Evolutionary conservation across 2,888 invertebrate genomes (phyloP).

Genomic region (Trisateles emortualis): DNA sequence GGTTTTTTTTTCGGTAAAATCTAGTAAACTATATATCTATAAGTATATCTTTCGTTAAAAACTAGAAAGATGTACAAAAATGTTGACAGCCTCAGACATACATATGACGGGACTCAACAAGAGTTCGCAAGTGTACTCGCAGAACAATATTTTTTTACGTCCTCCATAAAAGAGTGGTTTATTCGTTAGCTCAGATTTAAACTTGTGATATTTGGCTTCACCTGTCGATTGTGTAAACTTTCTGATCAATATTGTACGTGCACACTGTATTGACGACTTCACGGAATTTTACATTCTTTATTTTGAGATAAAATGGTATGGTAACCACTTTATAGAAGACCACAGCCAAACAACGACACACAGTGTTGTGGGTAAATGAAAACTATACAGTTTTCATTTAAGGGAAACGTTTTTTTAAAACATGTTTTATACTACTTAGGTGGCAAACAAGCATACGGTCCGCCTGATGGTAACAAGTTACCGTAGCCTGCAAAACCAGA

Average conservation of each 20-base stretch:
- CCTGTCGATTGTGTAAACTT: conserved; percentile 18
- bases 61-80: not conserved
- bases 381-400: no score
- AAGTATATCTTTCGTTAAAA: no score
- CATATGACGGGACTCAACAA: not conserved
- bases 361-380: no score
- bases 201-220: conserved; percentile 16
- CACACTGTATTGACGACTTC: conserved; percentile 1
- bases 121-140: conserved; percentile 11
- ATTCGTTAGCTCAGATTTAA: conserved; percentile 16
- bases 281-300: not conserved
- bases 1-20: no score
- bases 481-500: no score
- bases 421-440: no score
- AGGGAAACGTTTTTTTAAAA: no score
- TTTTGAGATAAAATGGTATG: not conserved
- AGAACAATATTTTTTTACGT: conserved; percentile 22
- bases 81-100: conserved; percentile 7
- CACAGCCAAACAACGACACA: no score
- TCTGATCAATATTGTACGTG: conserved; percentile 15
- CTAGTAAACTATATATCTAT: no score
- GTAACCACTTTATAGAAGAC: not conserved
- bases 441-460: no score
- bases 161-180: conserved; percentile 16
- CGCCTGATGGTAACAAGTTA: no score